Percentiles rank a stretch among this genome's conserved stretches.
Evolutionary conservation across 2,113 vertebrate genomes (phyloP).

Genomic region (Notothenia rossii): DNA sequence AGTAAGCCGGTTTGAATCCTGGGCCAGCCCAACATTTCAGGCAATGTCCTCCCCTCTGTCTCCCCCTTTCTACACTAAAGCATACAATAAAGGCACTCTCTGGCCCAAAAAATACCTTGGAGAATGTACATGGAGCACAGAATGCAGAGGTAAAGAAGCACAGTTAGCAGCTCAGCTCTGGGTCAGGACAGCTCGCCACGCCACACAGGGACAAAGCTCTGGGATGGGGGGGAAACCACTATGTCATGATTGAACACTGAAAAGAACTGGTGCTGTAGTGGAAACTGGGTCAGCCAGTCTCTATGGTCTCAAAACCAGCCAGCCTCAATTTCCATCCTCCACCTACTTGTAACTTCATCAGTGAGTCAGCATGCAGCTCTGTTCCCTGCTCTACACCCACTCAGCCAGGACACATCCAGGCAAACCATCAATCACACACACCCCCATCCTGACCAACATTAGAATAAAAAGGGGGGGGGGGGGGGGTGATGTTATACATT

Average conservation of each 20-base stretch:
- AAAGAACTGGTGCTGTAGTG: conserved; percentile 67
- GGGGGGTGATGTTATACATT: no score
- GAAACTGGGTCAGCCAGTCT: conserved; percentile 79
- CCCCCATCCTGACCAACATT: no score
- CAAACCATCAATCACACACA: not conserved
- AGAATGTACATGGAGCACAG: not conserved
- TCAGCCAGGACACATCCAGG: conserved; percentile 27
- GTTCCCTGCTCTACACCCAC: conserved; percentile 47
- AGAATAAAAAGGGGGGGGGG: no score
- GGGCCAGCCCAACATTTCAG: no score
- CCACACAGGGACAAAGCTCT: conserved; percentile 53
- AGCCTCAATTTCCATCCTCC: conserved; percentile 73
- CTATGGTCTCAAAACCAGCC: conserved; percentile 67
- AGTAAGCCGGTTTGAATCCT: no score
- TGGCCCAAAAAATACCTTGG: no score
- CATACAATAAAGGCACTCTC: no score
- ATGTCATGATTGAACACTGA: conserved; percentile 66
- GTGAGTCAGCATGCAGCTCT: conserved; percentile 72
- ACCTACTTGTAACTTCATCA: conserved; percentile 67
- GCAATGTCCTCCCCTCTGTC: no score
- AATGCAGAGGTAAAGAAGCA: not conserved
- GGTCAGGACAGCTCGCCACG: conserved; percentile 37
- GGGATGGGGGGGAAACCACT: conserved; percentile 65
- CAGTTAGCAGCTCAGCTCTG: conserved; percentile 2
- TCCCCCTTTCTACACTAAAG: no score